A percentile compares a stretch with the other conserved stretches of the same genome.
Evolutionary conservation across 92 coral and sea anemone genomes (phyloP).

Genomic region (Montipora capitata): DNA sequence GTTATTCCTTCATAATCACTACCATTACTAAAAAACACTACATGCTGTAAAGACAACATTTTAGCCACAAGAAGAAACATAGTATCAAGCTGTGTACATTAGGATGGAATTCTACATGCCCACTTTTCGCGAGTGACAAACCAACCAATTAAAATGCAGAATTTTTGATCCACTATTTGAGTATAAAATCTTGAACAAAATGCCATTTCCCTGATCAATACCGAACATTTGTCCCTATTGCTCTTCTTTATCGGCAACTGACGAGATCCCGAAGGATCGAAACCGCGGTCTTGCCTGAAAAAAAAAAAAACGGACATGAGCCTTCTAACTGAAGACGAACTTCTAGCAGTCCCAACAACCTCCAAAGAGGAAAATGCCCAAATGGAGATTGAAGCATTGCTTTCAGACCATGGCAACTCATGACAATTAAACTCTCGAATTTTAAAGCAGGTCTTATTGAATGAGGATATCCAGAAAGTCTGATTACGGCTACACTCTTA

Average conservation of each 20-base stretch:
- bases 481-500: too few relatives aligned
- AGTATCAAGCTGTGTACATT: conserved; percentile 21
- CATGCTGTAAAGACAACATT: background rate
- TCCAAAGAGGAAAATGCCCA: background rate
- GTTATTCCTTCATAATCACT: background rate
- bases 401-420: background rate
- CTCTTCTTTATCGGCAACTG: conserved; percentile 18
- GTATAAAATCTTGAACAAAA: conserved; percentile 2
- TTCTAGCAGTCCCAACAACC: conserved; percentile 5
- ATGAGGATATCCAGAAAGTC: too few relatives aligned
- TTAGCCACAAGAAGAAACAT: conserved; percentile 7
- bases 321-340: background rate
- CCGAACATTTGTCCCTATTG: conserved; percentile 20
- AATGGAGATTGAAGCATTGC: background rate
- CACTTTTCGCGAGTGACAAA: background rate
- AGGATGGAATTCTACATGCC: conserved; percentile 7
- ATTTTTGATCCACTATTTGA: conserved; percentile 19
- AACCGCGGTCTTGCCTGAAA: conserved; percentile 20
- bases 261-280: conserved; percentile 28
- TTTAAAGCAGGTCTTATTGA: too few relatives aligned
- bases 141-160: conserved; percentile 3
- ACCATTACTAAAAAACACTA: background rate
- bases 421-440: too few relatives aligned
- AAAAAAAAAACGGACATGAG: too few relatives aligned
- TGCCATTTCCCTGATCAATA: conserved; percentile 4